A percentile compares a stretch with the other conserved stretches of the same genome.
phyloP scores from a whole-genome alignment of 2,113 vertebrate genomes.

The Stictonetta naevosa region DNA sequence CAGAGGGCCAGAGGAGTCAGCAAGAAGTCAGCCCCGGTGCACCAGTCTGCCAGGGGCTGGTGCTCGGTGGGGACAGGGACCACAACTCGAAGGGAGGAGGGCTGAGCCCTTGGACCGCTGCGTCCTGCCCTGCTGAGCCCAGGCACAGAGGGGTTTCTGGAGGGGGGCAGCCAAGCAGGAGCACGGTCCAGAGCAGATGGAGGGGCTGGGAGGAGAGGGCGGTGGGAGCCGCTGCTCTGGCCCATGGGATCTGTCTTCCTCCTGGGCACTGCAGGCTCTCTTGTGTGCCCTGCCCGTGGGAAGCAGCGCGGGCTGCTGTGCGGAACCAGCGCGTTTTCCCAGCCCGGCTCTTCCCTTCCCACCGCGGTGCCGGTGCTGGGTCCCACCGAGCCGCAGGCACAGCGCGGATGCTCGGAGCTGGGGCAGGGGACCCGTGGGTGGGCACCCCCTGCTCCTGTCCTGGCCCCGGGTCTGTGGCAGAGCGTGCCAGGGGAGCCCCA shows the following conservation, averaged over 20 bases:
- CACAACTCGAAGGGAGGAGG: accelerated
- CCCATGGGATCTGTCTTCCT: accelerated
- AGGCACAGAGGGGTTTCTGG: not conserved
- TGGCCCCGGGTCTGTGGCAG: not conserved
- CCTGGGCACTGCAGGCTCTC: not conserved
- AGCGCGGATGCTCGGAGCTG: accelerated
- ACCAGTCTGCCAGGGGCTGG: not conserved
- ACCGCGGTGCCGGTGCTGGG: accelerated
- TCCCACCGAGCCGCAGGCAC: not conserved
- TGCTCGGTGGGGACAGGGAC: not conserved
- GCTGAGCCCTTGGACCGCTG: not conserved
- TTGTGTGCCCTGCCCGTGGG: not conserved
- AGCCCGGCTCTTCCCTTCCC: not conserved
- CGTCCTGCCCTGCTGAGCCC: not conserved
- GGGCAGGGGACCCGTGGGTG: not conserved
- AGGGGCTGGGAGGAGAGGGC: not conserved
- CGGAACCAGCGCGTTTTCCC: not conserved
- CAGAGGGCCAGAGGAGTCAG: not conserved
- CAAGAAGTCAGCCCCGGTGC: not conserved
- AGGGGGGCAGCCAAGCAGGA: not conserved
- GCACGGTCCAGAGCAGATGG: not conserved
- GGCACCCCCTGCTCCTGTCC: not conserved
- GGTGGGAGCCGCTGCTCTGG: not conserved
- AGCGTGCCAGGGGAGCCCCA: not conserved
- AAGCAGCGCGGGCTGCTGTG: not conserved